Conservation (phyloP, 2,113 vertebrate species). For the Engystomops pustulosus region DNA sequence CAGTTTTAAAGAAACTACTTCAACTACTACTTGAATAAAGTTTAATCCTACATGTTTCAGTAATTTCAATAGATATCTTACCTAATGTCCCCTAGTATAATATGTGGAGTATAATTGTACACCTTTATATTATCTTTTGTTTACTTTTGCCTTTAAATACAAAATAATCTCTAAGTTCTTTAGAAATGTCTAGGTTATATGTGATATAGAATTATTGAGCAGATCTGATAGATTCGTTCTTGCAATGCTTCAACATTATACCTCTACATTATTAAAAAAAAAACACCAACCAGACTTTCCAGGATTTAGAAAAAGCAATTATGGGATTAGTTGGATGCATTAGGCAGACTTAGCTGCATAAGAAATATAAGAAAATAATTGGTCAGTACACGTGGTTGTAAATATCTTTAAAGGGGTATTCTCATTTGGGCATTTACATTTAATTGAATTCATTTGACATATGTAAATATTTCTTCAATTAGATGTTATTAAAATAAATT, state of each 20-base stretch:
- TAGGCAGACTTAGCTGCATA: too few relatives aligned
- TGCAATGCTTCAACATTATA: background rate
- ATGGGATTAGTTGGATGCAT: too few relatives aligned
- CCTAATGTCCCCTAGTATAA: background rate
- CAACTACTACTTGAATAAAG: background rate
- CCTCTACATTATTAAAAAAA: too few relatives aligned
- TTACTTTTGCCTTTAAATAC: background rate
- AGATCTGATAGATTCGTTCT: background rate
- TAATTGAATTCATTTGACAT: too few relatives aligned
- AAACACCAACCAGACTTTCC: background rate
- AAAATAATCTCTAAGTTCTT: background rate
- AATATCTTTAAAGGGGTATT: too few relatives aligned
- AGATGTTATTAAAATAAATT: too few relatives aligned
- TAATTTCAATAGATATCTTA: background rate
- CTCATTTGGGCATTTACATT: too few relatives aligned
- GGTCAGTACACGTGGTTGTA: too few relatives aligned
- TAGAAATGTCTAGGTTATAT: background rate
- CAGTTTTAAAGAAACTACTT: background rate
- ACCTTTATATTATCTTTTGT: too few relatives aligned
- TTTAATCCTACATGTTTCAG: background rate
- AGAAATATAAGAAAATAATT: too few relatives aligned
- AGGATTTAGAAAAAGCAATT: background rate
- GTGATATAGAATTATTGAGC: too few relatives aligned
- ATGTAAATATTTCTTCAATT: too few relatives aligned
- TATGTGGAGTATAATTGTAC: background rate